Conservation (phyloP, 2,113 vertebrate species). For the Copsychus sechellarum region DNA sequence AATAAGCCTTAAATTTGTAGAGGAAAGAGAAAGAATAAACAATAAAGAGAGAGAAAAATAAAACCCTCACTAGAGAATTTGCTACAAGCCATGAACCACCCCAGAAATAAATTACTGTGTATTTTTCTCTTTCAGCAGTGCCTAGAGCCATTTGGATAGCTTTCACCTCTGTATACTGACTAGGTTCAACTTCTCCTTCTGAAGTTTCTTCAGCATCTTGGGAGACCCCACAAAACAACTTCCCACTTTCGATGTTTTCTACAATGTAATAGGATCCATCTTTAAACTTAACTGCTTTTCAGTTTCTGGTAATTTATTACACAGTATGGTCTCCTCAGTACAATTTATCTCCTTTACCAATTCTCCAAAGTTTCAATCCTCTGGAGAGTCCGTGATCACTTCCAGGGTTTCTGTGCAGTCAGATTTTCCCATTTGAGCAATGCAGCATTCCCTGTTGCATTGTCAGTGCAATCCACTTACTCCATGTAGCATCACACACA, state of each 20-base stretch:
- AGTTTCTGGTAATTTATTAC: not conserved
- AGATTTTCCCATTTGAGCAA: not conserved
- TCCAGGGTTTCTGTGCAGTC: not conserved
- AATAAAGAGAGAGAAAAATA: not conserved
- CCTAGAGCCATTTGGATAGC: not conserved
- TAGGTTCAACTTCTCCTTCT: not conserved
- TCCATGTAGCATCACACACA: not conserved
- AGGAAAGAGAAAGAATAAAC: not conserved
- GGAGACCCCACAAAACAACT: not conserved
- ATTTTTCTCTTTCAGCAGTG: not conserved
- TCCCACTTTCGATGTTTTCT: not conserved
- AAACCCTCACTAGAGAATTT: not conserved
- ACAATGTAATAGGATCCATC: not conserved
- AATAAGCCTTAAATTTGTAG: not conserved
- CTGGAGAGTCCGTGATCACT: fast-evolving
- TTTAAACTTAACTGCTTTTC: not conserved
- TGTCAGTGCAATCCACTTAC: not conserved
- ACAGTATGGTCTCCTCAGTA: not conserved
- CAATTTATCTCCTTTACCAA: not conserved
- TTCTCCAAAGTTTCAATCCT: not conserved
- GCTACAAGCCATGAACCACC: not conserved
- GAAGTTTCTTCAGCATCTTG: not conserved
- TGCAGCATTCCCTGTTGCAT: not conserved
- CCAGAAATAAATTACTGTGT: not conserved
- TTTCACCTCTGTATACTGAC: not conserved